Evolutionary conservation across 2,888 invertebrate genomes (phyloP), one percentile per base, ranked within the genome.

Genomic region (Dynastes hyllus): DNA sequence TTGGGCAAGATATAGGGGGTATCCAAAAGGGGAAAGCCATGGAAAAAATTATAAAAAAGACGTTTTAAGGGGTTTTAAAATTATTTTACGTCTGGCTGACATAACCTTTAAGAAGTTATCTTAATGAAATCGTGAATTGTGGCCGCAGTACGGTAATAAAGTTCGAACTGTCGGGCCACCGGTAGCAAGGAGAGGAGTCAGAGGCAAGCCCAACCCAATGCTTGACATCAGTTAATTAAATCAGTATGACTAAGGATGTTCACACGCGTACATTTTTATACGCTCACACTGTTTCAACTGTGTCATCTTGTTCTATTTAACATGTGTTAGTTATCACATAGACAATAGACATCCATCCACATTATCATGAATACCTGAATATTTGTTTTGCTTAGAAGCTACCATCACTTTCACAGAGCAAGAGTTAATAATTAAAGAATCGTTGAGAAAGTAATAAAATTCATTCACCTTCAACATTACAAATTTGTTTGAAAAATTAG

Each of bases 211-310:
- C 80, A 77, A 80, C 80, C 81, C 80, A 78, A 61, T 71, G 51
- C 76, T 81, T 79, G 80, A 81, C 81, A 81, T 81, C 80, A 81
- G 79, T 77, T 81, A 81, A 81, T 81, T 81, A 80, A 79, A 80
- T 81, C 80, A 79, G 79, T 80, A 81, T 78, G 79, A 79, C 80
- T 78, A 76, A 80, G 76, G 71, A 81, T 77, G 71, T 80, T 80
- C 77, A 77, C 73, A 77, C 73, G 58, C 61, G 61, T 61, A 27
- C 45, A 27, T 75, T 75, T 22, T 61, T 27, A 75, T 27, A 63
- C 55, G 66, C 61, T 45, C 32, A 22, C 40, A 65, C 51, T 53
- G 45, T 58, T 45, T 40, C 63, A 63, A 71, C 71, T 55, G 27
- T 69, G 61, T 71, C 63, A 78, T 71, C 71, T 77, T 55, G 77